phyloP scores from a whole-genome alignment of 2,888 invertebrate species.

The Petrolisthes cinctipes region DNA sequence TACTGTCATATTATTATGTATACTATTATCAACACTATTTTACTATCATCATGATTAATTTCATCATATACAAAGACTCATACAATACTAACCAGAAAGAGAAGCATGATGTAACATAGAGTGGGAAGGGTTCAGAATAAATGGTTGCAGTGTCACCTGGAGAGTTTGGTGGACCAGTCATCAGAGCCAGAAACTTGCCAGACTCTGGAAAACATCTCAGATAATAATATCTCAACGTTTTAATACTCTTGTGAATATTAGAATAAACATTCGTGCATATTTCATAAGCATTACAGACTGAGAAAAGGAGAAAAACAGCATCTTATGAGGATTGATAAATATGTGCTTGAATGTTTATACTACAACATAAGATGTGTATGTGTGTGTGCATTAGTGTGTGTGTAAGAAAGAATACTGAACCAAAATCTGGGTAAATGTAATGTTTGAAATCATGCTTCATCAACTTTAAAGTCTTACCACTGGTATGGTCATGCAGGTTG shows the following conservation, averaged over 20 bases:
- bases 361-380: too few relatives aligned
- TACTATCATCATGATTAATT: not conserved
- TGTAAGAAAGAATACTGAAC: not conserved
- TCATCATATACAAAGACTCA: not conserved
- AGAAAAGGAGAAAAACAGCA: too few relatives aligned
- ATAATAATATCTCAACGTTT: too few relatives aligned
- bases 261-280: too few relatives aligned
- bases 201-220: not conserved
- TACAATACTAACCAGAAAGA: conserved; percentile 40
- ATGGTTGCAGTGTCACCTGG: conserved; percentile 5
- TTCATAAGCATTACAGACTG: too few relatives aligned
- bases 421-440: not conserved
- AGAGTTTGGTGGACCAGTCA: not conserved
- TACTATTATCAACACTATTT: not conserved
- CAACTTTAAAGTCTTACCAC: conserved; percentile 22
- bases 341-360: too few relatives aligned
- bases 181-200: conserved; percentile 35
- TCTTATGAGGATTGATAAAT: too few relatives aligned
- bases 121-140: conserved; percentile 17
- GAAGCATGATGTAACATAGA: conserved; percentile 21
- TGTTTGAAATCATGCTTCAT: not conserved
- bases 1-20: not conserved
- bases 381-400: too few relatives aligned
- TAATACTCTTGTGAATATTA: too few relatives aligned
- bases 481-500: conserved; percentile 30